Evolutionary conservation across 2,888 invertebrate genomes (phyloP).

Genomic region (Eilema griseolum): DNA sequence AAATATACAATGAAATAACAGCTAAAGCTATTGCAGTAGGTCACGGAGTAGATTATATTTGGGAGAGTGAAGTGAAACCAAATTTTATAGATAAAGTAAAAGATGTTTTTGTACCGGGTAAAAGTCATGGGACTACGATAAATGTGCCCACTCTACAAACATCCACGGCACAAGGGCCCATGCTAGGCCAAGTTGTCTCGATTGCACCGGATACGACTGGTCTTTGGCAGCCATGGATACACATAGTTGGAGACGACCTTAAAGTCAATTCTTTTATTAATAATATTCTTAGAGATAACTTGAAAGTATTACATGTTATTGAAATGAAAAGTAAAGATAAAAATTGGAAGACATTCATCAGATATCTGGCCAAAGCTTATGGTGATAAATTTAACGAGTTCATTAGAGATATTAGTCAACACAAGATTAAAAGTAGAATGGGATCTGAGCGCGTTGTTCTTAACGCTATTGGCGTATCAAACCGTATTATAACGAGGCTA

Average conservation of each 20-base stretch:
- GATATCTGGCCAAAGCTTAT: slow-evolving; percentile 50
- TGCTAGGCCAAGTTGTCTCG: no score
- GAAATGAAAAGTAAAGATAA: slow-evolving; percentile 43
- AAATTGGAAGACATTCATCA: slow-evolving; percentile 39
- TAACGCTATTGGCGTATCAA: slow-evolving; percentile 62
- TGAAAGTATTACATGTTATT: slow-evolving; percentile 56
- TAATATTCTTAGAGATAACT: slow-evolving; percentile 55
- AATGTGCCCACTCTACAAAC: no score
- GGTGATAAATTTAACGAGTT: slow-evolving; percentile 59
- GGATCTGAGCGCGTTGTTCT: slow-evolving; percentile 63
- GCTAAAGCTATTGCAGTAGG: background rate
- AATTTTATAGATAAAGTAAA: background rate
- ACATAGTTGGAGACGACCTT: slow-evolving; percentile 52
- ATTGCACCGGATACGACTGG: background rate
- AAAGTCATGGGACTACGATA: background rate
- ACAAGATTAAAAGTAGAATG: slow-evolving; percentile 58
- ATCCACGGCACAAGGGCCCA: no score
- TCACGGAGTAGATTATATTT: background rate
- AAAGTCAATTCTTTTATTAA: slow-evolving; percentile 55
- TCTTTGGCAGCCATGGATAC: slow-evolving; percentile 3
- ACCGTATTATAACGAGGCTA: slow-evolving; percentile 55
- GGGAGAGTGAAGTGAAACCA: background rate
- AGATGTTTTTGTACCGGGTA: background rate
- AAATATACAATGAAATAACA: background rate
- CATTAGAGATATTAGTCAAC: slow-evolving; percentile 54